A percentile compares a stretch with the other conserved stretches of the same genome.
phyloP scores from a whole-genome alignment of 2,888 invertebrate genomes.

The Trisateles emortualis region DNA sequence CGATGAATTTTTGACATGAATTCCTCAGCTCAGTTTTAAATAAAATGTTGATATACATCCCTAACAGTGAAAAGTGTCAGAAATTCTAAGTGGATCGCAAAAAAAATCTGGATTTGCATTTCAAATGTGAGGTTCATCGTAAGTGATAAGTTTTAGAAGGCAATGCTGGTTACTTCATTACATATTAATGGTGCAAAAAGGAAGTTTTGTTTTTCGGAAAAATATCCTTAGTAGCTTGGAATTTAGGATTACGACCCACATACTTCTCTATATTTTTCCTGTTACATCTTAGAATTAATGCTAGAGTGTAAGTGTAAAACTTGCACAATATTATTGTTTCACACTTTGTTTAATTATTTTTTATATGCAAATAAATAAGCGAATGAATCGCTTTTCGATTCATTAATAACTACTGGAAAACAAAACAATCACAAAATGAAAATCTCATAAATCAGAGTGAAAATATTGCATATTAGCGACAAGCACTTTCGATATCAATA shows the following conservation, averaged over 20 bases:
- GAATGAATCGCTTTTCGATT: background rate
- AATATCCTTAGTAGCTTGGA: background rate
- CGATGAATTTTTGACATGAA: constrained; percentile 53
- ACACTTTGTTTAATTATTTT: too few species aligned
- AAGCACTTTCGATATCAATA: constrained; percentile 29
- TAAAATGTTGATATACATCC: constrained; percentile 33
- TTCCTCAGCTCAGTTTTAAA: constrained; percentile 36
- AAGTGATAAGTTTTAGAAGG: constrained; percentile 15
- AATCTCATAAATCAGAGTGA: background rate
- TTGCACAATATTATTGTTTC: too few species aligned
- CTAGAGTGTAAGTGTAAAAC: too few species aligned
- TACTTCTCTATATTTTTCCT: too few species aligned
- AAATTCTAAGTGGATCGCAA: constrained; percentile 36
- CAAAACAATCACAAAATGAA: constrained; percentile 2
- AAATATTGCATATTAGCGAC: constrained; percentile 9
- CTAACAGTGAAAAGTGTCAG: constrained; percentile 13
- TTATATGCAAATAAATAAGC: background rate
- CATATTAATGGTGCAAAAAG: background rate
- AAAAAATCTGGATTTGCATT: constrained; percentile 49
- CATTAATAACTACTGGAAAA: background rate
- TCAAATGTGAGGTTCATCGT: constrained; percentile 12
- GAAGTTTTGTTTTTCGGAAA: background rate
- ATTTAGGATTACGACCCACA: background rate
- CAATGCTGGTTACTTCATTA: background rate
- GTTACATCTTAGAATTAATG: too few species aligned